Evolutionary conservation across 2,888 invertebrate genomes (phyloP), one percentile per base, ranked within the genome.

Genomic region (Apantesis nais): DNA sequence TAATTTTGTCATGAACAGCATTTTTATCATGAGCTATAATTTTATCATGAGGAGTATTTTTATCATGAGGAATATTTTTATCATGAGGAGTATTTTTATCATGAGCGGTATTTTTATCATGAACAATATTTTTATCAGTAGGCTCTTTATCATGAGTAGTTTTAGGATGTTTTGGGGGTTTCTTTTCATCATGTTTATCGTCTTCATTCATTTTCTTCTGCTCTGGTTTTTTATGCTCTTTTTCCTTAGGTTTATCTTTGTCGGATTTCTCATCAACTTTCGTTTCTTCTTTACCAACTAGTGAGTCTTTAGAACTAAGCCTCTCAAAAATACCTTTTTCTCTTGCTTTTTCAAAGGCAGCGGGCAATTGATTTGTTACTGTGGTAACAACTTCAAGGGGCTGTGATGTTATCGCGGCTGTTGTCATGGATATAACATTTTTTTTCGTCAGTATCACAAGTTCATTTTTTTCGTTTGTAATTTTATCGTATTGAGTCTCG

Each of bases 391-490:
- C 92, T 86, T 96, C 95, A 73, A 96, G 86, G 2, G 96, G 96
- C 74, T 96, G 95, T 11, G 96, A 93, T 67, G 96, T 95, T 67
- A 96, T 96, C 11, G 96, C 95, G 31, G 96, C 96, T 9, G 95
- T 96, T 22, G 96, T 96, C 96, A 96, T 96, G 29, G 96, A 96
- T 61, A 96, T 92, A 34, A 96, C 90, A 75, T 89, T 95, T 81
- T 94, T 93, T 83, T 95, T 95, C 0, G 95, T 95, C 68, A 95
- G 80, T 68, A 95, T 91, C 12, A 95, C 91, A 25, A 95, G 82
- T 72, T 94, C 94, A 34, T 91, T 92, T 78, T 91, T 92, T 29
- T 91, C 92, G 75, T 91, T 91, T n/a, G 89, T 88, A 22, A 87
- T 82, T 84, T 93, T 94, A 73, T 95, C 95, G 76, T 92, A 94